Base-by-base conservation (phyloP, 2,113 vertebrate genomes). In the Anser cygnoides region DNA sequence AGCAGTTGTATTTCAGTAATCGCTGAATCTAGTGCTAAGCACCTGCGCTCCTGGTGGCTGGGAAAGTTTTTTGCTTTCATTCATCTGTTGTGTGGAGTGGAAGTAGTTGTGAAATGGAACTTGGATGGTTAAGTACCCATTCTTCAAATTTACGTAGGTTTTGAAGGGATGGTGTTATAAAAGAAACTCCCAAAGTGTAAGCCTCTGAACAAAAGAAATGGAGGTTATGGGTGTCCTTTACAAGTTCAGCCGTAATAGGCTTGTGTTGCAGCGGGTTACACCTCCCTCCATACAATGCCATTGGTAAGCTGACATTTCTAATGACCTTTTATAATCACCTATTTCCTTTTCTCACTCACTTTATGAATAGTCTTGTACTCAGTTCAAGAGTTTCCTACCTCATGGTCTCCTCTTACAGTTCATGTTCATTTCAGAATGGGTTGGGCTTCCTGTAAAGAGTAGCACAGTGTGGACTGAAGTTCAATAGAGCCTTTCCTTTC, bases 401-500 rank as follows among this genome's bases (percentile, higher is more conserved):
- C 92, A 77, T 70, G 79, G 62, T 96, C 96, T 96, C 81, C 93
- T 93, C 84, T 89, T 95, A 81, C 37, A 92, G 88, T 55, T 96
- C 95, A 81, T 96, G 95, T 73, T 84, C 71, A 91, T 93, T 92
- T 96, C 67, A 58, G 41, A 76, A 54, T 89, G 93, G 95, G 96
- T 12, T 95, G 57, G 83, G 90, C 92, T 93, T 95, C 96, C 97
- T 97, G 93, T 93, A 86, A 95, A 97, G 77, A 46, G 15, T 88
- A 96, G 80, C 92, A 94, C 90, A 92, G 85, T 63, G 62, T 46
- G 72, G 92, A 95, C 28, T 25, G 73, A 96, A 87, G 95, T 97
- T 96, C 92, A 96, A 91, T 97, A 93, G 95, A 89, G 67, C 44
- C 88, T 96, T 96, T 98, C 95, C 97, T 97, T 98, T 94, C 89